phyloP scores from a whole-genome alignment of 2,113 vertebrate genomes.

The Lates calcarifer region DNA sequence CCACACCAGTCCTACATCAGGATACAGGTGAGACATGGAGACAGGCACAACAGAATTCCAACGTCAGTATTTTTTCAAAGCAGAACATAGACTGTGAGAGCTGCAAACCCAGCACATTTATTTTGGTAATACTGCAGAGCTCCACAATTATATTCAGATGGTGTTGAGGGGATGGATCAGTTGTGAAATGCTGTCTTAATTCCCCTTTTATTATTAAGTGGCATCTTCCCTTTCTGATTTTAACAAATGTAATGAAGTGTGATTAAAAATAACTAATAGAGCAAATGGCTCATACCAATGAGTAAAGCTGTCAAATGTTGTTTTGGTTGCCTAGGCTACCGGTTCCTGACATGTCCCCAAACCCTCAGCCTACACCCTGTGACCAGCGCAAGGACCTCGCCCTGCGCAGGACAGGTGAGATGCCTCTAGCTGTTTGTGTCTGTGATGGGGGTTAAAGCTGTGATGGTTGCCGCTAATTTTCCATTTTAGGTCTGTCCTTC shows the following conservation, averaged over 20 bases:
- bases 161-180: not conserved
- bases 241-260: not conserved
- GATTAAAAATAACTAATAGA: not conserved
- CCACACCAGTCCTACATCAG: slow-evolving; percentile 67
- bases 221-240: not conserved
- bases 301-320: slow-evolving; percentile 1
- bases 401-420: slow-evolving; percentile 91
- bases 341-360: slow-evolving; percentile 84
- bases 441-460: slow-evolving; percentile 12
- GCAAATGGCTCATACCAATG: not conserved
- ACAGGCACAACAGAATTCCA: not conserved
- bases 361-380: slow-evolving; percentile 78
- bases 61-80: not conserved
- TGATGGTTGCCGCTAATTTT: slow-evolving; percentile 49
- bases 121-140: not conserved
- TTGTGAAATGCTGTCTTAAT: not conserved
- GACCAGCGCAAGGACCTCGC: slow-evolving; percentile 89
- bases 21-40: slow-evolving; percentile 77
- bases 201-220: not conserved
- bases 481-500: slow-evolving; percentile 42
- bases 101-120: slow-evolving; percentile 6
- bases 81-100: not conserved
- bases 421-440: slow-evolving; percentile 27
- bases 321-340: slow-evolving; percentile 81
- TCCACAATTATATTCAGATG: not conserved